These are phyloP conservation scores for Corapipo altera DNA, from an alignment of 2,113 vertebrate species.

Conservation along the genomic window DNA sequence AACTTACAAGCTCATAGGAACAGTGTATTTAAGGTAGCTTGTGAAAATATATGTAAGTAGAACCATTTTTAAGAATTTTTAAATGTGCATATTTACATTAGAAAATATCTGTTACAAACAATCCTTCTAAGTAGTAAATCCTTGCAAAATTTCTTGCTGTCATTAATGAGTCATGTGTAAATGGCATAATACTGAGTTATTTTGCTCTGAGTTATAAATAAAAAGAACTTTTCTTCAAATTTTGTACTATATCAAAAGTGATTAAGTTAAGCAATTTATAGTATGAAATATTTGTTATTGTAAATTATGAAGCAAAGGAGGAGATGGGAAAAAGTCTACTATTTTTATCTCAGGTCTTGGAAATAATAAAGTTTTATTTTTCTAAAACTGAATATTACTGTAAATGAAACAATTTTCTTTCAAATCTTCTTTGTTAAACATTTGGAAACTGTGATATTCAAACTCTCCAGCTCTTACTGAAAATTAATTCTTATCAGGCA, in stretches of 20 bases:
- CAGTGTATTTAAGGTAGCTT: neutral
- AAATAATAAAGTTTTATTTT: neutral
- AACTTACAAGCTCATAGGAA: neutral
- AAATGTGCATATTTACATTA: neutral
- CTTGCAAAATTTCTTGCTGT: neutral
- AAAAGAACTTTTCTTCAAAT: neutral
- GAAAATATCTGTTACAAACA: neutral
- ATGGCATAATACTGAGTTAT: neutral
- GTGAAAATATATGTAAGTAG: neutral
- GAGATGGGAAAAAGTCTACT: neutral
- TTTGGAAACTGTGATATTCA: neutral
- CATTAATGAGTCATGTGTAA: neutral
- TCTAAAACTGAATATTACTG: neutral
- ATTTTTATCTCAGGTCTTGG: neutral
- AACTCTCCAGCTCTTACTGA: neutral
- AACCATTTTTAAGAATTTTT: neutral
- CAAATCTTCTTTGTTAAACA: neutral
- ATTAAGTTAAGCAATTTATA: neutral
- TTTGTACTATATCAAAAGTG: neutral
- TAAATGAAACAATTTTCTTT: neutral
- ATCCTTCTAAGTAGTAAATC: neutral
- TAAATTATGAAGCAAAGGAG: neutral
- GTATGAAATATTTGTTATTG: neutral
- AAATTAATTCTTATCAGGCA: neutral
- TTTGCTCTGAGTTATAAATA: neutral